Conservation (phyloP, 2,888 invertebrate species). For the Stenodema calcarata region DNA sequence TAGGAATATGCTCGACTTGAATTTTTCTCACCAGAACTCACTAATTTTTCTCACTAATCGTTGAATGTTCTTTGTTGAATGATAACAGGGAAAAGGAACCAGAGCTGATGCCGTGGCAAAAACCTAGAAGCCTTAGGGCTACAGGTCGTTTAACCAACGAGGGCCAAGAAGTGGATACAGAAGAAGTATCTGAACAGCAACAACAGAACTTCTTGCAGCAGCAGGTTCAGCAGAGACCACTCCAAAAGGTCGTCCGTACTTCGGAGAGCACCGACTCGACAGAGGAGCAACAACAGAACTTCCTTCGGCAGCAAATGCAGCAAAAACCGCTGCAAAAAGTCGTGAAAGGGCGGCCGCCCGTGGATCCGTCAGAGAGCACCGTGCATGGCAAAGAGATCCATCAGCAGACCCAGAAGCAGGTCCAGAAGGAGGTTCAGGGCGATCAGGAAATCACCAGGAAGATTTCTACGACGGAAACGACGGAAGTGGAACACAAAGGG, state of each 20-base stretch:
- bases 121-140: conserved; percentile 53
- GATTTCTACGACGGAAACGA: conserved; percentile 91
- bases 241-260: conserved; percentile 56
- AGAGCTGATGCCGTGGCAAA: conserved; percentile 59
- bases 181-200: background rate
- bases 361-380: conserved; percentile 81
- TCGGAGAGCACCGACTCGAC: background rate
- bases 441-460: conserved; percentile 90
- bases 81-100: conserved; percentile 55
- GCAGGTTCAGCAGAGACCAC: conserved; percentile 63
- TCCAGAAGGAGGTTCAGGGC: conserved; percentile 84
- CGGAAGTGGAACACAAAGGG: conserved; percentile 88
- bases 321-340: conserved; percentile 62
- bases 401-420: conserved; percentile 85
- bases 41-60: too few relatives aligned
- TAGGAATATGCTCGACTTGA: too few relatives aligned
- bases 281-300: background rate
- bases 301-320: conserved; percentile 61
- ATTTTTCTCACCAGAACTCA: background rate
- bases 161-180: conserved; percentile 21
- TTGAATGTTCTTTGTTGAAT: background rate
- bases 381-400: conserved; percentile 89
- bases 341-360: conserved; percentile 61
- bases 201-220: conserved; percentile 57
- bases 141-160: conserved; percentile 49